A percentile compares a stretch with the other conserved stretches of the same genome.
Conservation (phyloP, 92 coral and sea anemone species). For the Zoanthus gigantus region DNA sequence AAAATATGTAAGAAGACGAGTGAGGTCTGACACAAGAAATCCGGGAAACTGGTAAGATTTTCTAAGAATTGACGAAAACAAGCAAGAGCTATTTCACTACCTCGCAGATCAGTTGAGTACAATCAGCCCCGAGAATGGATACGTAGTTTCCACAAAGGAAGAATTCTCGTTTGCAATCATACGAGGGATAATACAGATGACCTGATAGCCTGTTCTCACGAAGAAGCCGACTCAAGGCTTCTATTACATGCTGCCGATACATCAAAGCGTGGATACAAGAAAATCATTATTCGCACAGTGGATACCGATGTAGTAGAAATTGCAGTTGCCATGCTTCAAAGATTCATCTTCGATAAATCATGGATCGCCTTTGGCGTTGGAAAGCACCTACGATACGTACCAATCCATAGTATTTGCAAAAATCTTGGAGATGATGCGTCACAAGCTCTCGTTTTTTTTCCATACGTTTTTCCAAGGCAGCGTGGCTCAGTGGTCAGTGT, state of each 20-base stretch:
- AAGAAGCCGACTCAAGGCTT: constrained; percentile 17
- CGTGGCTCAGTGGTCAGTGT: constrained; percentile 6
- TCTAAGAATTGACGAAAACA: background rate
- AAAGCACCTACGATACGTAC: constrained; percentile 64
- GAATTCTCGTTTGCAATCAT: constrained; percentile 19
- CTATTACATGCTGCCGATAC: background rate
- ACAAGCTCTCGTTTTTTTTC: constrained; percentile 58
- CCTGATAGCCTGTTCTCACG: constrained; percentile 31
- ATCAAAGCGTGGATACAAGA: constrained; percentile 52
- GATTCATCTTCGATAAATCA: constrained; percentile 48
- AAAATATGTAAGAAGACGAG: background rate
- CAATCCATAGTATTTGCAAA: constrained; percentile 53
- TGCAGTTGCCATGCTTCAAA: background rate
- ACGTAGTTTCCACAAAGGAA: constrained; percentile 44
- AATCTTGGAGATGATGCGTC: constrained; percentile 54
- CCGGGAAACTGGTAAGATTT: background rate
- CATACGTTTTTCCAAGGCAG: constrained; percentile 66
- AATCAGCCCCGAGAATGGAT: too few relatives aligned
- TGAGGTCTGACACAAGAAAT: background rate
- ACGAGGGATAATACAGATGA: constrained; percentile 18
- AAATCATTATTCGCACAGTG: background rate
- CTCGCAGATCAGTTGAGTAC: constrained; percentile 1
- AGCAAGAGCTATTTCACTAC: constrained; percentile 35
- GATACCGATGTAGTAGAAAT: constrained; percentile 62
- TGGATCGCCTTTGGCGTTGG: constrained; percentile 76